Evolutionary conservation across 1,140 invertebrate genomes (phyloP).

Genomic region (Caenorhabditis elegans): DNA sequence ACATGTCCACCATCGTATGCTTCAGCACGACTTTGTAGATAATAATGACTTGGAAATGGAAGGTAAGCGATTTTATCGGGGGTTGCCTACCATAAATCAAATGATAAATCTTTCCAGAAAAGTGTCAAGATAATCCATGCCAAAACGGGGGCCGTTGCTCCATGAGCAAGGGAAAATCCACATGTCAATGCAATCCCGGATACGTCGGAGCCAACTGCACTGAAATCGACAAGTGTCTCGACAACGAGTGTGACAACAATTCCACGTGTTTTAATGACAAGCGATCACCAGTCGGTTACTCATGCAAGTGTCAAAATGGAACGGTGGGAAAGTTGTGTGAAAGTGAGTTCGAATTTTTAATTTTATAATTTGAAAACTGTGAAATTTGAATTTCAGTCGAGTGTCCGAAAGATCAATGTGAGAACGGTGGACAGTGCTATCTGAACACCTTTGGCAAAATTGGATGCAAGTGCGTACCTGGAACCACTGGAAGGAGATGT

Average conservation of each 20-base stretch:
- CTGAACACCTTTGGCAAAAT: slow-evolving; percentile 39
- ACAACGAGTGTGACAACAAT: slow-evolving; percentile 17
- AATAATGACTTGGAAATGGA: slow-evolving; percentile 22
- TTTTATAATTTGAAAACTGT: too few relatives aligned
- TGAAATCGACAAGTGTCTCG: background rate
- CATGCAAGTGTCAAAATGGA: slow-evolving; percentile 40
- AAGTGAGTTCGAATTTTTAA: slow-evolving; percentile 12
- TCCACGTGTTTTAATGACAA: slow-evolving; percentile 2
- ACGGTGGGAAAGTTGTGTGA: slow-evolving; percentile 43
- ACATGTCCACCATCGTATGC: background rate
- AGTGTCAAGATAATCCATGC: slow-evolving; percentile 28
- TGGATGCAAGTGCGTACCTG: slow-evolving; percentile 37
- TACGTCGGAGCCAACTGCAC: background rate
- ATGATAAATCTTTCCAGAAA: too few relatives aligned
- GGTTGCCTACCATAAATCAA: too few relatives aligned
- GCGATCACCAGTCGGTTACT: slow-evolving; percentile 15
- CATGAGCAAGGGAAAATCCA: background rate
- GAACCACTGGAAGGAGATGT: slow-evolving; percentile 38
- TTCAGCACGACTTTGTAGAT: slow-evolving; percentile 37
- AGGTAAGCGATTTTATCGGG: background rate
- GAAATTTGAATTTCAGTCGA: slow-evolving; percentile 19
- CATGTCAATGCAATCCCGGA: background rate
- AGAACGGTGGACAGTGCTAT: slow-evolving; percentile 40
- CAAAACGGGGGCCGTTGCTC: slow-evolving; percentile 9
- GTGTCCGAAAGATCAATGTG: slow-evolving; percentile 38